A percentile compares a stretch with the other conserved stretches of the same genome.
phyloP scores from a whole-genome alignment of 2,797 vertebrate genomes.

The Characodon lateralis region DNA sequence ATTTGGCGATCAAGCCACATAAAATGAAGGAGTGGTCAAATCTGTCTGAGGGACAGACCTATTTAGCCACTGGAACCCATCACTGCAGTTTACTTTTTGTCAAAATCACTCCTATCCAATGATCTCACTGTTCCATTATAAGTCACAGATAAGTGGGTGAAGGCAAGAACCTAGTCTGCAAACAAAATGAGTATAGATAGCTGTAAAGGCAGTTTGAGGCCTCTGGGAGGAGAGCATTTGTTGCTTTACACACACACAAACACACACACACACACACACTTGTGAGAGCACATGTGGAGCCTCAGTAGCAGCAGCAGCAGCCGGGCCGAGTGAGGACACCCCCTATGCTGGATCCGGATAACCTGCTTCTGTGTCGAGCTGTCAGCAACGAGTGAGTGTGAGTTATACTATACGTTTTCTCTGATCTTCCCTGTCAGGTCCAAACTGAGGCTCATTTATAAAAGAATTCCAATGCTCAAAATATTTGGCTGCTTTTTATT shows the following conservation, averaged over 20 bases:
- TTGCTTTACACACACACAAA: slow-evolving; percentile 34
- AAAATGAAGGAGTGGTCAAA: slow-evolving; percentile 28
- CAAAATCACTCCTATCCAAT: slow-evolving; percentile 47
- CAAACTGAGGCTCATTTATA: slow-evolving; percentile 24
- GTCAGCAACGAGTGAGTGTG: slow-evolving; percentile 46
- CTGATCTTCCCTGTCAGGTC: slow-evolving; percentile 44
- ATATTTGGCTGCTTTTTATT: slow-evolving; percentile 34
- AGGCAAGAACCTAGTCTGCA: slow-evolving; percentile 47
- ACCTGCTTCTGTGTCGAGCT: slow-evolving; percentile 43
- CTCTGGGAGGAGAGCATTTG: slow-evolving; percentile 58
- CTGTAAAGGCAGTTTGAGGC: slow-evolving; percentile 40
- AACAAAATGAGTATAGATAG: slow-evolving; percentile 75
- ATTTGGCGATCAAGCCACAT: slow-evolving; percentile 35
- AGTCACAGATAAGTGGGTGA: slow-evolving; percentile 58
- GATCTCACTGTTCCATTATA: slow-evolving; percentile 65
- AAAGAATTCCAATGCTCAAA: slow-evolving; percentile 14
- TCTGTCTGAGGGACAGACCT: slow-evolving; percentile 21
- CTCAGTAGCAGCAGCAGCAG: slow-evolving; percentile 24
- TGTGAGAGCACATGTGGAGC: slow-evolving; percentile 33
- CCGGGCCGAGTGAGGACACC: slow-evolving; percentile 58
- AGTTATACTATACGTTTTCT: slow-evolving; percentile 63
- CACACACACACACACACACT: slow-evolving; percentile 36
- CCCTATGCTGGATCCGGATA: slow-evolving; percentile 59
- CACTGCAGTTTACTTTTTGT: slow-evolving; percentile 33
- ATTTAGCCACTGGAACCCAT: slow-evolving; percentile 57